phyloP scores from a whole-genome alignment of 1,140 invertebrate genomes.

The Aphelinus atriplicis region DNA sequence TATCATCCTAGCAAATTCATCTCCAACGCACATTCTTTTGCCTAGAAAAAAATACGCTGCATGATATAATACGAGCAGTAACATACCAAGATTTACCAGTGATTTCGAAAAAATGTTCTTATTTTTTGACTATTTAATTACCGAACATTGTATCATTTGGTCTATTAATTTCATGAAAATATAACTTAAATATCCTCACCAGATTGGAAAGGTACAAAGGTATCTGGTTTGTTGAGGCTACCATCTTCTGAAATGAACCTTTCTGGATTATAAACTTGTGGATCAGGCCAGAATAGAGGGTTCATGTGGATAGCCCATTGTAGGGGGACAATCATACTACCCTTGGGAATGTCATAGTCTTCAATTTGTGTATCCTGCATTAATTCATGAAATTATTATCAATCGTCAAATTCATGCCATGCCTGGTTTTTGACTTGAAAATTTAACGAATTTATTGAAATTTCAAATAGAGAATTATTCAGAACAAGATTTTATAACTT shows the following conservation, averaged over 20 bases:
- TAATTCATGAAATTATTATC: background rate
- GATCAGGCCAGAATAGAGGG: conserved; percentile 75
- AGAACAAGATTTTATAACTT: too few species aligned
- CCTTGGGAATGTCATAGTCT: conserved; percentile 68
- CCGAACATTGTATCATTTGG: background rate
- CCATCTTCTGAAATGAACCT: conserved; percentile 78
- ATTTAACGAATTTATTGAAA: background rate
- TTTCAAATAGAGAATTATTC: too few species aligned
- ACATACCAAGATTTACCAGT: too few species aligned
- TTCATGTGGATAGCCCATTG: conserved; percentile 88
- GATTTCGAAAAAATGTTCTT: too few species aligned
- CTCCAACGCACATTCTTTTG: conserved; percentile 86
- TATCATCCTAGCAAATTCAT: conserved; percentile 83
- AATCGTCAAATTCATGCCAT: too few species aligned
- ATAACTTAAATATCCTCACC: conserved; percentile 64
- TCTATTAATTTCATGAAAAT: conserved; percentile 9
- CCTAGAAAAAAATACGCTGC: conserved; percentile 65
- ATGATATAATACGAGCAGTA: too few species aligned
- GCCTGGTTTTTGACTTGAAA: conserved; percentile 33
- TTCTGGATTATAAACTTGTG: conserved; percentile 76
- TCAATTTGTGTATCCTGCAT: conserved; percentile 71
- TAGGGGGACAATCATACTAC: conserved; percentile 77
- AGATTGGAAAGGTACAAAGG: conserved; percentile 86
- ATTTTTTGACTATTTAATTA: too few species aligned
- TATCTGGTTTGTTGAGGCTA: conserved; percentile 70